Base-by-base conservation (phyloP, 2,797 vertebrate genomes). In the Phrynocephalus vlangalii region DNA sequence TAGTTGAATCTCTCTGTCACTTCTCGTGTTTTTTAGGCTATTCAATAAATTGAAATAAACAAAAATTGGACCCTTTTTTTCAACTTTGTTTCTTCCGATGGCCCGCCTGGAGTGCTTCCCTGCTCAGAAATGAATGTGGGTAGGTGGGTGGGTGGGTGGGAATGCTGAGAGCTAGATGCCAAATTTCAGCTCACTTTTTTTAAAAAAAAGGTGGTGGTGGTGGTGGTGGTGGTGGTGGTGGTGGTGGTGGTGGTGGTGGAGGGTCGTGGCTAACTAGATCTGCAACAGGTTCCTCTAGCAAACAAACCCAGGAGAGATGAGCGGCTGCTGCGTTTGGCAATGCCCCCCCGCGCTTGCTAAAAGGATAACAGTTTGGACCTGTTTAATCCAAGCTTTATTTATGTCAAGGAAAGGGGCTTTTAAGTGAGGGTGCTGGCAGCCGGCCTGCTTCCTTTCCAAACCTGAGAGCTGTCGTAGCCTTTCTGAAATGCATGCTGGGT, bases 21-120 rank as follows among this genome's bases (percentile, higher is more conserved):
- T 87, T 89, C 90, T 95, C 91, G 95, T 92, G 93, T 95, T 95
- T 95, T 63, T 92, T 95, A 96, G 80, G 87, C 93, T 95, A 94
- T 20, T 93, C 87, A 94, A 94, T 91, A 91, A 92, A 95, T 28
- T 84, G 33, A 88, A 95, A 95, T 97, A 96, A 97, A 96, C 85
- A 28, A 26, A 28, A 60, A 28, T 95, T 92, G 13, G 52, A 56
- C 90, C 77, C 92, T 93, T 60, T 24, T 67, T 30, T 78, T 81
- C 18, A 52, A n/a, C 6, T 28, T 33, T 66, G 5, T 52, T 26
- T 78, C 60, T 15, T 63, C 44, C 26, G 67, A 79, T n/a, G 24
- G 18, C 28, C 22, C 26, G 9, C 13, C 50, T n/a, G 20, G 13
- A 78, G 79, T 20, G 1, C 30, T 44, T 33, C 28, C n/a, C n/a